Percentiles rank a stretch among this genome's conserved stretches.
Conservation (phyloP, 2,797 vertebrate genomes). For the Chelonia mydas region DNA sequence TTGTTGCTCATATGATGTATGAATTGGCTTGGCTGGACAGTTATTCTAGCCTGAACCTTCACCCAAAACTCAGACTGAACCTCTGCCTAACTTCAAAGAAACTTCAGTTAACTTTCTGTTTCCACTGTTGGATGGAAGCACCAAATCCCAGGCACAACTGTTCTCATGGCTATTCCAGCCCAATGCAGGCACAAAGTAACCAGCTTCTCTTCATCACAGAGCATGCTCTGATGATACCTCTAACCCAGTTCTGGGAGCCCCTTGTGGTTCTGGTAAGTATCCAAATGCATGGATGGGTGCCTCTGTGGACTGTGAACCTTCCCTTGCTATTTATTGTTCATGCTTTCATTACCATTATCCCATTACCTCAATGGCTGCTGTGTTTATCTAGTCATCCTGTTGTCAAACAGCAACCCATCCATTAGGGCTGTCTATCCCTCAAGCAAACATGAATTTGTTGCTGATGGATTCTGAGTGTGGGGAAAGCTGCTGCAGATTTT, state of each 20-base stretch:
- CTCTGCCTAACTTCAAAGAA: neutral
- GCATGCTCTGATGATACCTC: neutral
- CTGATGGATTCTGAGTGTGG: neutral
- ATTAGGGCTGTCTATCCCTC: neutral
- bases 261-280: neutral
- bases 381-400: neutral
- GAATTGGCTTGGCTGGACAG: neutral
- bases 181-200: neutral
- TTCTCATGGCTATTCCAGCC: neutral
- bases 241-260: neutral
- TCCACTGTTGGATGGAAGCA: neutral
- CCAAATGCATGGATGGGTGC: neutral
- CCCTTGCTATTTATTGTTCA: neutral
- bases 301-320: neutral
- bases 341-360: neutral
- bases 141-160: neutral
- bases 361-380: neutral
- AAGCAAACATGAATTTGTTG: neutral
- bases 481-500: slow-evolving; percentile 34
- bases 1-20: neutral
- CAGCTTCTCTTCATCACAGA: neutral
- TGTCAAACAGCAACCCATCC: neutral
- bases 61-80: neutral
- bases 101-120: neutral
- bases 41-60: neutral